Evolutionary conservation across 2,113 vertebrate species (phyloP).

Genomic region (Erpornis zantholeuca): DNA sequence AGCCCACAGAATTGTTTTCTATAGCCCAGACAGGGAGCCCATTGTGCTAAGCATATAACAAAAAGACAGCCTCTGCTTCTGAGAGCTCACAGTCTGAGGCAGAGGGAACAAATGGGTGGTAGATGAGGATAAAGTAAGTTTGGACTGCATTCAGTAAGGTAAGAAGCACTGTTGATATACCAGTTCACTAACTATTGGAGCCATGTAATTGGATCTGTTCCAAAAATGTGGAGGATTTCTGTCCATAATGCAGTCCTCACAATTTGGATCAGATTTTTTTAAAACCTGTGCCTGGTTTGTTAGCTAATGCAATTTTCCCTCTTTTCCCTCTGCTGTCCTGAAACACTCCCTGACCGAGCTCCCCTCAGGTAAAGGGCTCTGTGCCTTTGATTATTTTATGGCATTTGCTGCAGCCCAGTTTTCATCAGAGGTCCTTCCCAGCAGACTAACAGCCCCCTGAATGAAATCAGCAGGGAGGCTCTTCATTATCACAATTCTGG

Average conservation of each 20-base stretch:
- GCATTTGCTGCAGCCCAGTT: constrained; percentile 40
- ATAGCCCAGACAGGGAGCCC: not conserved
- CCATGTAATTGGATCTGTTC: not conserved
- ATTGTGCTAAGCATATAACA: not conserved
- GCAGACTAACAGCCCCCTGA: constrained; percentile 54
- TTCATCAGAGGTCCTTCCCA: constrained; percentile 40
- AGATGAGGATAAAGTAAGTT: not conserved
- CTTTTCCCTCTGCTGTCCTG: not conserved
- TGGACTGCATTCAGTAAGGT: not conserved
- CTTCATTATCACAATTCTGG: constrained; percentile 63
- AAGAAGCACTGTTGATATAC: not conserved
- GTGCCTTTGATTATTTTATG: constrained; percentile 63
- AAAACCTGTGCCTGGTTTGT: not conserved
- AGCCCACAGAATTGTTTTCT: not conserved
- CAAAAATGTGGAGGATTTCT: not conserved
- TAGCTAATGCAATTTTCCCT: not conserved
- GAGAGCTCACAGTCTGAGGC: not conserved
- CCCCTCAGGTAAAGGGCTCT: constrained; percentile 49
- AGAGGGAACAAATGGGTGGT: not conserved
- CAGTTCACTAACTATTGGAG: not conserved
- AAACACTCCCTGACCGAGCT: not conserved
- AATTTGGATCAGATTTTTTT: not conserved
- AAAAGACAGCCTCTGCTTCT: not conserved
- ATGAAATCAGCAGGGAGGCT: constrained; percentile 64
- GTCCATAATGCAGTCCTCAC: not conserved